These are phyloP conservation scores for Cephus sareptanus DNA, from an alignment of 2,888 invertebrate genomes.

Conservation along the genomic window DNA sequence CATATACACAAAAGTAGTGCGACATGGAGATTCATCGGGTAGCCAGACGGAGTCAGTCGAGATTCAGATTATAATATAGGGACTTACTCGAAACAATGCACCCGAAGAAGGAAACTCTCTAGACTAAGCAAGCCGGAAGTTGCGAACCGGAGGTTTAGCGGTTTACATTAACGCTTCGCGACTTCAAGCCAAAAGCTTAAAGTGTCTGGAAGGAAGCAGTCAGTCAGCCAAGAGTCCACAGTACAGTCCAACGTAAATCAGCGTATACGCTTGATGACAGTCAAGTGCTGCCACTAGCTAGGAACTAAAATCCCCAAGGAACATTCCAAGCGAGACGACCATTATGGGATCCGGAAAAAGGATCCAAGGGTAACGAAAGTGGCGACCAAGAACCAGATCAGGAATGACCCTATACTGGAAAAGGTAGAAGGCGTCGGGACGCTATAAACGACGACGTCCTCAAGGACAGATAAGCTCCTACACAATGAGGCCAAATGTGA, in stretches of 20 bases:
- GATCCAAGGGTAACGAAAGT: not conserved
- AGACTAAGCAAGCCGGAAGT: constrained; percentile 24
- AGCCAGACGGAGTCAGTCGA: not conserved
- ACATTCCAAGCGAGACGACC: not conserved
- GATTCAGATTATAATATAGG: not conserved
- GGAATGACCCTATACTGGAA: not conserved
- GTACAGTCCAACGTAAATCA: not conserved
- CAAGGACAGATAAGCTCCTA: constrained; percentile 41
- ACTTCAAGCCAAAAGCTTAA: constrained; percentile 25
- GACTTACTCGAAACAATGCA: not conserved
- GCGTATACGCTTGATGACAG: not conserved
- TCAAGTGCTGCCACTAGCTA: not conserved
- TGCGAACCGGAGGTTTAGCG: constrained; percentile 33
- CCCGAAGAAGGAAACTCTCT: not conserved
- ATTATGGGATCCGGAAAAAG: not conserved
- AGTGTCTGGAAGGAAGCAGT: not conserved
- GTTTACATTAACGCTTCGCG: constrained; percentile 48
- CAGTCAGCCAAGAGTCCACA: not conserved
- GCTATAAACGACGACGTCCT: not conserved
- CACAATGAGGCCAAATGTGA: constrained; percentile 48
- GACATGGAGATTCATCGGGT: not conserved
- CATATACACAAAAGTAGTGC: not conserved
- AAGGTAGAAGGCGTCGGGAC: not conserved
- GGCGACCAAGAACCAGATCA: not conserved
- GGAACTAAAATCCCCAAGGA: not conserved